Conservation (phyloP, 2,113 vertebrate species). For the Numida meleagris region DNA sequence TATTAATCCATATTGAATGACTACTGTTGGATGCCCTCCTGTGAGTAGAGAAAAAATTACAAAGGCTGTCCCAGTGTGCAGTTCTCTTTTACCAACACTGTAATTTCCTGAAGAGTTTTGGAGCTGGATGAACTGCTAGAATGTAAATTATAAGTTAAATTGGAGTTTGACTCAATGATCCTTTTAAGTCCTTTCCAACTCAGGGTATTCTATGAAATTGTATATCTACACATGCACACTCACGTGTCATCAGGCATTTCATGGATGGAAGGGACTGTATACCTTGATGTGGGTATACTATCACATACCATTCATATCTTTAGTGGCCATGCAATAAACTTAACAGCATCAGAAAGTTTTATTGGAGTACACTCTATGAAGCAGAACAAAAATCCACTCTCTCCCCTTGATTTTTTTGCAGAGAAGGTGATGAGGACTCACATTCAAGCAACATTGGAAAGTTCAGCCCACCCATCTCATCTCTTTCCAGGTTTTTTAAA, state of each 20-base stretch:
- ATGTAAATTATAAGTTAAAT: not conserved
- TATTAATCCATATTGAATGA: not conserved
- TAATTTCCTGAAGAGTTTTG: not conserved
- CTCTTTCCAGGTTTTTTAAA: not conserved
- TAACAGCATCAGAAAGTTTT: not conserved
- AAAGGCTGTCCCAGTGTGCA: not conserved
- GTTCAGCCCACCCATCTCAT: not conserved
- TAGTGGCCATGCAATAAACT: not conserved
- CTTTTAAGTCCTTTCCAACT: too few relatives aligned
- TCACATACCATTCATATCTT: not conserved
- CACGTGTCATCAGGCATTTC: not conserved
- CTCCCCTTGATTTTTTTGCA: not conserved
- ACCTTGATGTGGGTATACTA: not conserved
- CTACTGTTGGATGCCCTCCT: not conserved
- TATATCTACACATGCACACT: fast-evolving
- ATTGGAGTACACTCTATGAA: not conserved
- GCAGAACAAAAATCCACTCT: not conserved
- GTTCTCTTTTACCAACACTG: not conserved
- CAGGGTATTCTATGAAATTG: too few relatives aligned
- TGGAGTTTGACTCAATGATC: too few relatives aligned
- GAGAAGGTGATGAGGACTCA: not conserved
- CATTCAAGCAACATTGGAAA: not conserved
- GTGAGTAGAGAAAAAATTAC: not conserved
- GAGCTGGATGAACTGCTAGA: not conserved
- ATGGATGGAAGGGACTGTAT: not conserved